A percentile compares a stretch with the other conserved stretches of the same genome.
Evolutionary conservation across 2,113 vertebrate genomes (phyloP).

Genomic region (Lepus timidus): DNA sequence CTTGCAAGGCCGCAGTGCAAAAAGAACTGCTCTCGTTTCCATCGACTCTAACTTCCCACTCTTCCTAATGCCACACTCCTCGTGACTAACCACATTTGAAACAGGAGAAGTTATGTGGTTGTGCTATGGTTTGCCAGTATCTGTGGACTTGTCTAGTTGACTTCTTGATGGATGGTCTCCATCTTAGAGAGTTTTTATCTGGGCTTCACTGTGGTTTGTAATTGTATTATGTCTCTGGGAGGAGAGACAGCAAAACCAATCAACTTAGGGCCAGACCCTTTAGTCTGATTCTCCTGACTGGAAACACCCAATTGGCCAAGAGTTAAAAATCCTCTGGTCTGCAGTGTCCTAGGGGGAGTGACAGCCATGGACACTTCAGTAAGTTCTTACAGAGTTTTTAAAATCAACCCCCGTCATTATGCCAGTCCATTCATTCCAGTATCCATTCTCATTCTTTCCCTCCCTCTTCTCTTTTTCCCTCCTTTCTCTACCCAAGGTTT

Average conservation of each 20-base stretch:
- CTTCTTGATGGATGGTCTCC: neutral
- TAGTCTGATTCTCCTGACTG: neutral
- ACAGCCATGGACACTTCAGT: neutral
- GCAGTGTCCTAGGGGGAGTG: neutral
- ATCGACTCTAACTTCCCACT: neutral
- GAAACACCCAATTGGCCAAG: neutral
- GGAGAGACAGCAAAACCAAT: slow-evolving; percentile 2
- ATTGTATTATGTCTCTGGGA: neutral
- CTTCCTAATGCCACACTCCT: neutral
- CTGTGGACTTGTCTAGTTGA: neutral
- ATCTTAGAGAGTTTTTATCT: neutral
- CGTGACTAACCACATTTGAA: neutral
- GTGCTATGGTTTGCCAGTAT: neutral
- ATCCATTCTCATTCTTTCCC: neutral
- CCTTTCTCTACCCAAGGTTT: neutral
- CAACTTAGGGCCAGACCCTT: neutral
- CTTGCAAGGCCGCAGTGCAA: neutral
- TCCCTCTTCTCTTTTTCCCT: neutral
- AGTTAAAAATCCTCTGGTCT: slow-evolving; percentile 18
- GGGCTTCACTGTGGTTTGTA: neutral
- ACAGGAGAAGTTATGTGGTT: neutral
- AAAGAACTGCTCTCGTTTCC: neutral
- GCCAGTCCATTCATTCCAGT: neutral
- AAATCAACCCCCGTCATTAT: neutral
- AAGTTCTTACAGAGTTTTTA: neutral